A percentile compares a stretch with the other conserved stretches of the same genome.
Evolutionary conservation across 1,140 invertebrate species (phyloP).

Genomic region (Pentalonia nigronervosa): DNA sequence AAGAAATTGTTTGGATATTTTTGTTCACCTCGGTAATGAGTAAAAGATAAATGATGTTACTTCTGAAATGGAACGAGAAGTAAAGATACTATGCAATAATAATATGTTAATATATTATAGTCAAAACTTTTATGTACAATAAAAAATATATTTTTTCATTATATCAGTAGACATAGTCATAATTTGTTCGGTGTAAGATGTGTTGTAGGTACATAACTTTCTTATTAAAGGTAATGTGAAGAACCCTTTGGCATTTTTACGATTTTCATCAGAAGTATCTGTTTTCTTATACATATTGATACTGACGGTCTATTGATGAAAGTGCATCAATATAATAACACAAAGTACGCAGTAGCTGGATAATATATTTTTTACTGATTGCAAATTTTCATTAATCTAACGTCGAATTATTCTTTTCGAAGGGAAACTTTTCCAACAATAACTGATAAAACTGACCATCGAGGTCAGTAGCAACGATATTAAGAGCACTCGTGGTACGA

Average conservation of each 20-base stretch:
- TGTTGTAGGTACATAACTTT: not conserved
- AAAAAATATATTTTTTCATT: not conserved
- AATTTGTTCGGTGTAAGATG: not conserved
- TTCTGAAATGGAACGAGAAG: not conserved
- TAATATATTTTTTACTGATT: not conserved
- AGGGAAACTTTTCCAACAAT: not conserved
- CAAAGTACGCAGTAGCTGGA: too few species aligned
- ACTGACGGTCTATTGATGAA: not conserved
- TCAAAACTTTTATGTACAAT: not conserved
- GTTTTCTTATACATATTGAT: not conserved
- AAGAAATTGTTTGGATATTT: constrained; percentile 25
- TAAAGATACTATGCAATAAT: not conserved
- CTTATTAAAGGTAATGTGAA: not conserved
- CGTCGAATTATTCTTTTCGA: not conserved
- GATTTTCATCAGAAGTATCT: not conserved
- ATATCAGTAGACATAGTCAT: not conserved
- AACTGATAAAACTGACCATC: not conserved
- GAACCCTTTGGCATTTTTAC: not conserved
- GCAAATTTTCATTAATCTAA: not conserved
- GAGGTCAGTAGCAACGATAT: too few species aligned
- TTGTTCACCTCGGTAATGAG: not conserved
- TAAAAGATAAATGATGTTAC: not conserved
- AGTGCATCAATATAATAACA: not conserved
- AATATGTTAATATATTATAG: not conserved
- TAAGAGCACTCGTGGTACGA: not conserved